These are phyloP conservation scores for Nasonia vitripennis DNA, from an alignment of 1,140 invertebrate species.

Conservation along the genomic window DNA sequence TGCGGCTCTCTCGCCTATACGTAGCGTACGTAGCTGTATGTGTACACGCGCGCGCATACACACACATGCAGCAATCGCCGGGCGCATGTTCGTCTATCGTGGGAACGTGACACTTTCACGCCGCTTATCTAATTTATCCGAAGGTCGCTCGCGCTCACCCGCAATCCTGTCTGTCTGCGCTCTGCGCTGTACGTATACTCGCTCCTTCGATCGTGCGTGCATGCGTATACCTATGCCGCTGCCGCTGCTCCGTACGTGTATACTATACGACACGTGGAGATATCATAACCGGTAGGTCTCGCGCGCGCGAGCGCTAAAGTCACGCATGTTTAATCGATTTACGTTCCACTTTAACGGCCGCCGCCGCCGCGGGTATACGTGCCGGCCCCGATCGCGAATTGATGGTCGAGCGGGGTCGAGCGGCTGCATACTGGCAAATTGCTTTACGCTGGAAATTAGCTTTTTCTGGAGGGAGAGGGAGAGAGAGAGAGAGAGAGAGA, in stretches of 20 bases:
- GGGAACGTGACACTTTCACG: constrained; percentile 72
- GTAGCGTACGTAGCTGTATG: background rate
- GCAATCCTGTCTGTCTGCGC: constrained; percentile 8
- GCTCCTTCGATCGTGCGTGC: background rate
- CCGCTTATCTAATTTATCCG: constrained; percentile 67
- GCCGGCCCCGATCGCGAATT: constrained; percentile 26
- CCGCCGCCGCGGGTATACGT: background rate
- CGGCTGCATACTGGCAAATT: constrained; percentile 33
- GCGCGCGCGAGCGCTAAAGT: constrained; percentile 48
- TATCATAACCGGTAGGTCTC: constrained; percentile 59
- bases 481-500: background rate
- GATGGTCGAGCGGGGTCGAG: constrained; percentile 23
- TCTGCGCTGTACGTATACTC: background rate
- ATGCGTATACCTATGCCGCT: background rate
- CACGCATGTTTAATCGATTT: constrained; percentile 63
- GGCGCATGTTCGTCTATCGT: constrained; percentile 64
- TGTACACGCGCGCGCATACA: constrained; percentile 25
- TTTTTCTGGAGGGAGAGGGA: background rate
- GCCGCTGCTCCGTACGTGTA: background rate
- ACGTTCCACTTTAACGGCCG: constrained; percentile 59
- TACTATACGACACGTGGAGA: constrained; percentile 49
- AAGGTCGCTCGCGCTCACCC: constrained; percentile 57
- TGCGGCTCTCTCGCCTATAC: background rate
- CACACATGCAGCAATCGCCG: constrained; percentile 2
- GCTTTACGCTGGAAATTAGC: constrained; percentile 39